Evolutionary conservation across 64 coral and sea anemone species (phyloP), one percentile per base, ranked within the genome.

Genomic region (Catalaphyllia jardinei): DNA sequence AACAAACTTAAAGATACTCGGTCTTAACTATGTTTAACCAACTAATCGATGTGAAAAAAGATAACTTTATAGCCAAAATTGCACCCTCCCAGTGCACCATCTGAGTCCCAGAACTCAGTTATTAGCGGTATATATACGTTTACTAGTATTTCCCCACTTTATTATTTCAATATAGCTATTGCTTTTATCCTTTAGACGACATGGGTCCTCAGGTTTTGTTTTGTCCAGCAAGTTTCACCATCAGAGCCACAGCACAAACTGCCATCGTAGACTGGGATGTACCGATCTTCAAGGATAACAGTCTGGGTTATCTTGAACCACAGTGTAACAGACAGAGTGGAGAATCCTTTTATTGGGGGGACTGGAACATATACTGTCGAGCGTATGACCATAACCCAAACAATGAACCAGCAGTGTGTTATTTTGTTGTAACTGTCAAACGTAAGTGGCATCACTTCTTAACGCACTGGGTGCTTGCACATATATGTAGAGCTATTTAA

Each of bases 331-430:
- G 69, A 19, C 25, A 88, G 59, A 93, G 91, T 69, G 91, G 91
- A 0, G 52, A 29, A 4, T 10, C 46, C 4, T 88, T 93, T 57
- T 93, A 82, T 67, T 92, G 91, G 91, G 91, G 91, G 17, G 76
- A 61, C 13, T 92, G 91, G 91, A 92, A 92, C n/a, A 74, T 93
- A 13, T 49, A 80, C 18, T 93, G 91, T 33, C 81, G 52, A 59
- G 91, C 85, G 49, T 82, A 88, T 64, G 91, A 93, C 64, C 88
- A 93, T 31, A 93, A 93, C 49, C 91, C 91, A 6, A 72, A 74
- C 54, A 93, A 93, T 65, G 67, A 79, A 13, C 91, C 91, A 39
- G 91, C 84, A 2, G 24, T 93, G 19, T 93, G 91, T 14, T n/a
- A 69, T 33, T 93, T 93, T 77, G 78, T 51, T 14, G 60, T 93